Conservation (phyloP, 1,140 invertebrate species). For the Triops cancriformis region DNA sequence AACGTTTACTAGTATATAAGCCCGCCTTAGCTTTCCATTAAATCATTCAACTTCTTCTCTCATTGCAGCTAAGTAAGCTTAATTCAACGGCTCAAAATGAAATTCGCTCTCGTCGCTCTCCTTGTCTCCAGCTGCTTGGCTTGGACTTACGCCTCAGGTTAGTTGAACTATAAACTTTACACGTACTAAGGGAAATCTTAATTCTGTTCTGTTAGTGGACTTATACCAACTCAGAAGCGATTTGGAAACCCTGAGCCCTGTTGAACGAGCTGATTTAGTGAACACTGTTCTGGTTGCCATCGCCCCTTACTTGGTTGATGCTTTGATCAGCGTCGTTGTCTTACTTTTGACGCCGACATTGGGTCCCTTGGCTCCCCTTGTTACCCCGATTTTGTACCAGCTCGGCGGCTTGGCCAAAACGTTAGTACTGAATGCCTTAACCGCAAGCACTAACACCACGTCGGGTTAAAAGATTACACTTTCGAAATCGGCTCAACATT, state of each 20-base stretch:
- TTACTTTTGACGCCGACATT: not conserved
- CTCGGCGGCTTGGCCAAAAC: not conserved
- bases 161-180: not conserved
- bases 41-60: not conserved
- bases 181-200: not conserved
- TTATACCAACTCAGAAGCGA: not conserved
- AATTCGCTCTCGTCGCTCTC: not conserved
- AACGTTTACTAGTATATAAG: not conserved
- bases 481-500: no score
- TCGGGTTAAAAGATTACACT: not conserved
- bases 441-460: not conserved
- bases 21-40: not conserved
- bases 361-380: not conserved
- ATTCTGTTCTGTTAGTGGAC: not conserved
- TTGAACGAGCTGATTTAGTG: not conserved
- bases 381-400: not conserved
- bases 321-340: not conserved
- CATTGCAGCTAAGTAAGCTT: not conserved
- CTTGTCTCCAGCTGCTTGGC: not conserved
- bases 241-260: not conserved
- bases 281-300: not conserved
- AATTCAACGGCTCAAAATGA: not conserved
- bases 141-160: not conserved
- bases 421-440: not conserved
- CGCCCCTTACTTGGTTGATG: not conserved